Evolutionary conservation across 2,797 vertebrate genomes (phyloP), one percentile per base, ranked within the genome.

Genomic region (Megaceryle alcyon): DNA sequence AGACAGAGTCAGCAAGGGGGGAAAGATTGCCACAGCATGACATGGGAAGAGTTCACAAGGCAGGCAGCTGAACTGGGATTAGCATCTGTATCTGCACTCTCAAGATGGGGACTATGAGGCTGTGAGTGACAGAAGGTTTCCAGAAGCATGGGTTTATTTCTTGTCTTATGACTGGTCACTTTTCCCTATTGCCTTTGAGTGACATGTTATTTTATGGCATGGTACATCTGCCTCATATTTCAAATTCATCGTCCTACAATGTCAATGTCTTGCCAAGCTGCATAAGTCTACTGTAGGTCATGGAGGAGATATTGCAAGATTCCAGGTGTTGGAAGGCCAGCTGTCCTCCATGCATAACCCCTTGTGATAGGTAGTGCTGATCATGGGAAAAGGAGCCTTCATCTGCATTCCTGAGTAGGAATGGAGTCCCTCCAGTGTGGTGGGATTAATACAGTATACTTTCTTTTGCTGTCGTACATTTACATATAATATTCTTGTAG

Each of bases 71-170:
- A 93, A 54, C 66, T 90, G 85, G 20, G 56, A 39, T 73, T 68
- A 76, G 33, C 77, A 77, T 49, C 35, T 72, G n/a, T 80, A 80
- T 49, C 35, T 72, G 44, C 68, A 41, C 59, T 86, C 78, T 41
- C 44, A 66, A 0, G 0, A 10, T 15, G 71, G 54, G 70, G 68
- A 80, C 22, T 22, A 29, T 0, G 0, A 61, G 43, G 41, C 81
- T 77, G 53, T 43, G 78, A 70, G 56, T 3, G 25, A 56, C 71
- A 87, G 83, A 75, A 81, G n/a, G 70, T 56, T 93, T 92, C 84
- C 91, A 89, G 82, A 88, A 93, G n/a, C 39, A 54, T 12, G 31
- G 41, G 33, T 85, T 90, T 80, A 60, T 92, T 92, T 89, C 78
- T 70, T 86, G 73, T 84, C 63, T 60, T 71, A 56, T 0, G 2